Evolutionary conservation across 2,113 vertebrate species (phyloP), one percentile per base, ranked within the genome.

Genomic region (Trogon surrucura): DNA sequence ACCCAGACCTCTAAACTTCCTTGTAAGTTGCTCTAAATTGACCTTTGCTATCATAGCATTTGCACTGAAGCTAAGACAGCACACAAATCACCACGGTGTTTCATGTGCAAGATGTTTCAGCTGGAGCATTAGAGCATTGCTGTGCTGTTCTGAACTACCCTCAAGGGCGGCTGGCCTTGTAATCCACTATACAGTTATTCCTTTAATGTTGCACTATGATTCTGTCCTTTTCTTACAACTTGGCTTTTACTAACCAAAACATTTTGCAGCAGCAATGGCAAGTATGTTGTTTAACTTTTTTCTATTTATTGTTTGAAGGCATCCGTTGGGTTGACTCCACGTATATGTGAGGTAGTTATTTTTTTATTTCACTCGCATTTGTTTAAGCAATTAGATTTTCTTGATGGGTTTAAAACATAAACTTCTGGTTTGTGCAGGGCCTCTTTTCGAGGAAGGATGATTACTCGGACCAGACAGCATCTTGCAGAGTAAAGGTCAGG

Each of bases 401-500:
- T 29, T 48, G 62, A 78, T 94, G 19, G 56, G 58, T 83, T 78
- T 56, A 27, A 73, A 85, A 77, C 14, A 10, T 85, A 13, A 92
- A 57, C 25, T 77, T 91, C 30, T 95, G 79, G 14, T 98, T 88
- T 96, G 66, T 91, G 18, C 97, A 99, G 99, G 99, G 98, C 32
- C 98, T 99, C 30, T 99, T 99, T 96, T 96, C 97, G 91, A 98
- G 98, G 83, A 95, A 98, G 72, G 97, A 98, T 94, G 97, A 97
- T 80, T 98, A 96, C 92, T 88, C 97, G 70, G 98, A 98, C 50
- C 97, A 97, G 71, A 98, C 98, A 65, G 98, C 98, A 86, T 99
- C 99, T 13, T 98, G 98, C 97, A 98, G 98, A 95, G 98, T 99
- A 82, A 99, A 99, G 98, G 98, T 99, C 96, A 99, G 99, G 99